Conservation (phyloP, 2,888 invertebrate genomes). For the Dicranocentrus wangi region DNA sequence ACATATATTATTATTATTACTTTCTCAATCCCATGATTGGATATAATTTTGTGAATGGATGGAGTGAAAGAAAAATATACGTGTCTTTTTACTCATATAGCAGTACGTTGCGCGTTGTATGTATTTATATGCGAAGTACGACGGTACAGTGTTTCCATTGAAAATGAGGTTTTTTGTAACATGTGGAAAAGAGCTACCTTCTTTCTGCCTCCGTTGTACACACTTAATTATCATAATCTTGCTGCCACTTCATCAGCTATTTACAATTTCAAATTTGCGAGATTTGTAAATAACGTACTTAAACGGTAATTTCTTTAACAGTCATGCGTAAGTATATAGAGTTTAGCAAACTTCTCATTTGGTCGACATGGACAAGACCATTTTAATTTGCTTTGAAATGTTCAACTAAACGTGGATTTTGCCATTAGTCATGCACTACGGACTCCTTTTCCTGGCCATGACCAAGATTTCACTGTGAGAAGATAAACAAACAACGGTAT, state of each 20-base stretch:
- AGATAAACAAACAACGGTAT: constrained; percentile 20
- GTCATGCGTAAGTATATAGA: background rate
- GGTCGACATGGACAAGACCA: background rate
- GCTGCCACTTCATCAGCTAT: constrained; percentile 31
- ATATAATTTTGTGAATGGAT: constrained; percentile 10
- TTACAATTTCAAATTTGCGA: constrained; percentile 41
- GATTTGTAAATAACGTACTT: constrained; percentile 20
- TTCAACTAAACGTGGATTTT: constrained; percentile 17
- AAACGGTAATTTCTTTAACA: constrained; percentile 15
- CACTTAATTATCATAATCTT: constrained; percentile 24
- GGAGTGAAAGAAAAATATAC: background rate
- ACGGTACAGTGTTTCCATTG: background rate
- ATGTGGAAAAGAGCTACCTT: constrained; percentile 6
- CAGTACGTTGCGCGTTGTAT: too few species aligned
- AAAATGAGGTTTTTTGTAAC: background rate
- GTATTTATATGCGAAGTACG: too few species aligned
- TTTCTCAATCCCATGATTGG: constrained; percentile 20
- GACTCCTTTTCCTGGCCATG: constrained; percentile 20
- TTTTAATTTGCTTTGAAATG: background rate
- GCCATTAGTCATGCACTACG: constrained; percentile 19
- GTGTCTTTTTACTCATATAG: background rate
- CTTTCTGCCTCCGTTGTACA: background rate
- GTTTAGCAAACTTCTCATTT: constrained; percentile 6
- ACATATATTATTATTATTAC: constrained; percentile 13
- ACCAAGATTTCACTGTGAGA: constrained; percentile 27